phyloP scores from a whole-genome alignment of 2,797 vertebrate genomes.

The Oryzias dopingdopingensis region DNA sequence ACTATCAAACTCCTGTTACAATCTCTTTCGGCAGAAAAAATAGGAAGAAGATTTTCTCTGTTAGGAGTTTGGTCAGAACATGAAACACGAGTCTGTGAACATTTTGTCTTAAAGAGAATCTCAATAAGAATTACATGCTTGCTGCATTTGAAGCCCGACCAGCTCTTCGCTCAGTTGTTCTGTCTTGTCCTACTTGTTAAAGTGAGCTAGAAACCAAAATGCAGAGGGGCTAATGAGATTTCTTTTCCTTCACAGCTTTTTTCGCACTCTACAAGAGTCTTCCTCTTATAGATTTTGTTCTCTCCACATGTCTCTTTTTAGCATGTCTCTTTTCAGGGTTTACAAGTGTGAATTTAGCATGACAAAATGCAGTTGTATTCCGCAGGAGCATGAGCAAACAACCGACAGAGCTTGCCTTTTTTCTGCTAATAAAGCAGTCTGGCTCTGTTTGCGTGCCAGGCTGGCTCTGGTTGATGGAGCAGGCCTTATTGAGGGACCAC shows the following conservation, averaged over 20 bases:
- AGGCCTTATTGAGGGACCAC: constrained; percentile 16
- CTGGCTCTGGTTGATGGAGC: constrained; percentile 3
- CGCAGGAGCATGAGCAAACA: constrained; percentile 8
- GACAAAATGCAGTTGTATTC: constrained; percentile 43
- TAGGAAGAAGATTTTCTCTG: no score
- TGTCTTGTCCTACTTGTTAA: constrained; percentile 24
- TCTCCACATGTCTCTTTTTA: constrained; percentile 20
- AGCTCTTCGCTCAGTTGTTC: constrained; percentile 49
- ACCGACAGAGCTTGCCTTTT: constrained; percentile 8
- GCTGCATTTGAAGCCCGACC: constrained; percentile 49
- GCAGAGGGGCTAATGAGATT: constrained; percentile 36
- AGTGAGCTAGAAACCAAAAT: constrained; percentile 21
- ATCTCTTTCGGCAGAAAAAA: no score
- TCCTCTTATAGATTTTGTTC: constrained; percentile 25
- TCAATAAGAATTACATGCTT: constrained; percentile 2
- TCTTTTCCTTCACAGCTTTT: constrained; percentile 13
- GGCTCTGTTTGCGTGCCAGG: constrained; percentile 16
- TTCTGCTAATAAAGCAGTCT: constrained; percentile 21
- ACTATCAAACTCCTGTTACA: no score
- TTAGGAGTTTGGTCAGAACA: no score
- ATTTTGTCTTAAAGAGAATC: no score
- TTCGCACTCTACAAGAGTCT: no score
- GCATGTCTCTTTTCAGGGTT: constrained; percentile 13
- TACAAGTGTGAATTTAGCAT: constrained; percentile 37
- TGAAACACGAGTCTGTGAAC: no score